These are phyloP conservation scores for Agrilus biguttatus DNA, from an alignment of 2,888 invertebrate species.

Conservation along the genomic window DNA sequence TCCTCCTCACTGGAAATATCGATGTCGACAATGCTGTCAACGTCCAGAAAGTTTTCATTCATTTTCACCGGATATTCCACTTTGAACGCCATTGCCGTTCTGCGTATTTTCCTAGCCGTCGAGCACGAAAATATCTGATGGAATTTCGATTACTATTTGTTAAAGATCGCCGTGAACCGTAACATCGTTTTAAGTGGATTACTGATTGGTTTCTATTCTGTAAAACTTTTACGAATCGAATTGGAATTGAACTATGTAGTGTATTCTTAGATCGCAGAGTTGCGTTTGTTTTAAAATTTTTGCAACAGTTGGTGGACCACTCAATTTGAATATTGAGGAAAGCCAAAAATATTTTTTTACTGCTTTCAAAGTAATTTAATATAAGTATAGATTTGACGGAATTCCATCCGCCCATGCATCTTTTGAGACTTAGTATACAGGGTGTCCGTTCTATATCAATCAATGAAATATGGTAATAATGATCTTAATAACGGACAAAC, in stretches of 20 bases:
- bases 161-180: not conserved
- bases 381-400: too few species aligned
- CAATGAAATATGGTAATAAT: too few species aligned
- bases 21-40: conserved; percentile 8
- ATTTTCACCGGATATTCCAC: not conserved
- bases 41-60: conserved; percentile 1
- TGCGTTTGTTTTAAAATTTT: too few species aligned
- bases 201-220: not conserved
- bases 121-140: too few species aligned
- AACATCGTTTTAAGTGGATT: not conserved
- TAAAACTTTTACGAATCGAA: not conserved
- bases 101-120: too few species aligned
- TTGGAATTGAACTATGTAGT: not conserved
- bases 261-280: not conserved
- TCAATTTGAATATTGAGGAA: too few species aligned
- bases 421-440: too few species aligned
- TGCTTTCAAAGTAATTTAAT: not conserved
- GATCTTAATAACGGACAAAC: too few species aligned
- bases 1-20: conserved; percentile 39
- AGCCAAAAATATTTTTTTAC: not conserved
- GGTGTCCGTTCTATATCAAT: too few species aligned
- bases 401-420: too few species aligned
- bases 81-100: too few species aligned
- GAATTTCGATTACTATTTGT: not conserved
- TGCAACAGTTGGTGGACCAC: too few species aligned